Evolutionary conservation across 2,888 invertebrate genomes (phyloP), one percentile per base, ranked within the genome.

Genomic region (Drymonia ruficornis): DNA sequence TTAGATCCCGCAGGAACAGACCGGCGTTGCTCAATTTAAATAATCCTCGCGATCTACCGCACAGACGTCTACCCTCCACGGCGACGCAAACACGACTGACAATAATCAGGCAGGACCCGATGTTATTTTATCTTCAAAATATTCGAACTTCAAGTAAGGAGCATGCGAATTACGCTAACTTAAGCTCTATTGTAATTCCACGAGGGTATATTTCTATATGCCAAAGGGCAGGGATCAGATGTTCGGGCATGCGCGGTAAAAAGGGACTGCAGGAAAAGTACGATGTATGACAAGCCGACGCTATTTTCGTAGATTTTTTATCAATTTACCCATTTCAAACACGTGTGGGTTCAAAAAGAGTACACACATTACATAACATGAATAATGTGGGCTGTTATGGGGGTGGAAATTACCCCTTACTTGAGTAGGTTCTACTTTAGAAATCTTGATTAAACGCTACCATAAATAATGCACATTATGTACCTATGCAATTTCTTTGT

Each of bases 211-310:
- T 65, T 78, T 81, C 80, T 57, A 63, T 69, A 75, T 72, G 60
- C 56, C 74, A 74, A 65, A 70, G 64, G 68, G 65, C 60, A 65
- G 31, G 52, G 55, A 59, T 53, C 23, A 34, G 29, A 38, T 55
- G 49, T 59, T 73, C 61, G 54, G 83, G 89, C 89, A 89, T 89
- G 89, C 89, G 90, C 88, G 81, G 13, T 49, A 43, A 64, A 79
- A 58, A 52, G 71, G 65, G 76, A 75, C 52, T 44, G 46, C 60
- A 57, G 34, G 46, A 53, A 31, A 58, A 59, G 55, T 31, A 38
- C 23, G 42, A 51, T 47, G 65, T 57, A 36, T 53, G 74, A 83
- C 67, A 58, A 64, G 83, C 82, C 61, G 53, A 57, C 45, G 45
- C 50, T 29, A 67, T 69, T 74, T 75, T 65, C 67, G 56, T 58